Conservation (phyloP, 2,888 invertebrate species). For the Melinaea menophilus region DNA sequence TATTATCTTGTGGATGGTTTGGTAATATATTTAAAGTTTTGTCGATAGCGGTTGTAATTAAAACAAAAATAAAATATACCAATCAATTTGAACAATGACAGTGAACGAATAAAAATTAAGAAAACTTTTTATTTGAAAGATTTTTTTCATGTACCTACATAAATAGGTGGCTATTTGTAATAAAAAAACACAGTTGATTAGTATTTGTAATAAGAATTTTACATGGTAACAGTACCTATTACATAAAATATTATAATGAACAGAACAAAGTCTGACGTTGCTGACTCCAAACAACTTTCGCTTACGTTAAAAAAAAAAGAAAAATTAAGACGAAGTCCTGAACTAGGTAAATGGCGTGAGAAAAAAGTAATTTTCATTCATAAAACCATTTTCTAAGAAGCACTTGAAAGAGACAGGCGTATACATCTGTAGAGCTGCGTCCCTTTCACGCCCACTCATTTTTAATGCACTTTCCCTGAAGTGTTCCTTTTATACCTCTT, state of each 20-base stretch:
- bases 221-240: not conserved
- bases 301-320: conserved; percentile 49
- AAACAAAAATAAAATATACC: conserved; percentile 3
- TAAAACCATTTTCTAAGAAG: conserved; percentile 71
- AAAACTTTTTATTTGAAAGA: not conserved
- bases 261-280: conserved; percentile 12
- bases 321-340: conserved; percentile 49
- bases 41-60: conserved; percentile 20
- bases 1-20: conserved; percentile 12
- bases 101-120: too few species aligned
- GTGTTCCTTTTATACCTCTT: conserved; percentile 63
- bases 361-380: conserved; percentile 76
- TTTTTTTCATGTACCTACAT: not conserved
- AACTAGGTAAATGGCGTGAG: conserved; percentile 68
- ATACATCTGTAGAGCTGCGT: conserved; percentile 41
- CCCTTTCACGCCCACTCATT: conserved; percentile 58
- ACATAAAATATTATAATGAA: not conserved
- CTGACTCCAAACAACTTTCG: conserved; percentile 53
- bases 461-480: conserved; percentile 73
- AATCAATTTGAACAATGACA: not conserved
- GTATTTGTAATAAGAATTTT: not conserved
- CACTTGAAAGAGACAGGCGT: conserved; percentile 44
- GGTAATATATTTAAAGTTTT: conserved; percentile 12
- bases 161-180: too few species aligned
- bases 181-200: not conserved